Percentiles rank a stretch among this genome's conserved stretches.
phyloP scores from a whole-genome alignment of 2,113 vertebrate species.

The Pangasianodon gigas region DNA sequence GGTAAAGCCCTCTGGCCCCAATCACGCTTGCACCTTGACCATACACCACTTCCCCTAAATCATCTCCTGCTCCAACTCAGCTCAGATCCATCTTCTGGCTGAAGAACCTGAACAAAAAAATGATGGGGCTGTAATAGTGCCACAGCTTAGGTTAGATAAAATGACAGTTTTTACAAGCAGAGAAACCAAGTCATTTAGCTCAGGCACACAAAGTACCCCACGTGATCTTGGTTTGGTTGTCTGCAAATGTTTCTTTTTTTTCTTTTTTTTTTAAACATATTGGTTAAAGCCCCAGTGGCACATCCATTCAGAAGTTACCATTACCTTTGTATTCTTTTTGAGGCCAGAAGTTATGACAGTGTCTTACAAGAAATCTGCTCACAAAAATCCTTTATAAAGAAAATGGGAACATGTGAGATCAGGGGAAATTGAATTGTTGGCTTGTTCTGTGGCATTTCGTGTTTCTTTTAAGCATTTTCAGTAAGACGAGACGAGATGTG shows the following conservation, averaged over 20 bases:
- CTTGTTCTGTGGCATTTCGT: constrained; percentile 61
- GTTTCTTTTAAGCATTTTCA: constrained; percentile 57
- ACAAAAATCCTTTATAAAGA: not conserved
- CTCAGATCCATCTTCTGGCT: constrained; percentile 31
- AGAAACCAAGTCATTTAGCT: constrained; percentile 29
- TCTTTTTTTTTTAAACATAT: not conserved
- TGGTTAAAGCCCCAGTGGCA: constrained; percentile 3
- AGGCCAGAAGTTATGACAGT: not conserved
- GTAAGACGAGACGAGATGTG: constrained; percentile 52
- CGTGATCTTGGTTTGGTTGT: constrained; percentile 31
- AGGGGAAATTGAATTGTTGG: constrained; percentile 41
- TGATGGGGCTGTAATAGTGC: constrained; percentile 38
- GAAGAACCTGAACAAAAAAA: not conserved
- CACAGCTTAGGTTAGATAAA: constrained; percentile 3
- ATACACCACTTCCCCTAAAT: constrained; percentile 52
- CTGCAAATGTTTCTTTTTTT: not conserved
- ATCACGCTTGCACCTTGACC: constrained; percentile 56
- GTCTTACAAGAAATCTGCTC: not conserved
- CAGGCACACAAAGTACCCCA: constrained; percentile 46
- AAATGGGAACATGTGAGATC: constrained; percentile 25
- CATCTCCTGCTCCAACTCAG: constrained; percentile 44
- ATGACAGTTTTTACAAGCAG: constrained; percentile 14
- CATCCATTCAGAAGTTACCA: not conserved
- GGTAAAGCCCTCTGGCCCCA: constrained; percentile 70
- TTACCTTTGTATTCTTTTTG: not conserved